Base-by-base conservation (phyloP, 2,797 vertebrate genomes). In the Taeniopygia guttata region DNA sequence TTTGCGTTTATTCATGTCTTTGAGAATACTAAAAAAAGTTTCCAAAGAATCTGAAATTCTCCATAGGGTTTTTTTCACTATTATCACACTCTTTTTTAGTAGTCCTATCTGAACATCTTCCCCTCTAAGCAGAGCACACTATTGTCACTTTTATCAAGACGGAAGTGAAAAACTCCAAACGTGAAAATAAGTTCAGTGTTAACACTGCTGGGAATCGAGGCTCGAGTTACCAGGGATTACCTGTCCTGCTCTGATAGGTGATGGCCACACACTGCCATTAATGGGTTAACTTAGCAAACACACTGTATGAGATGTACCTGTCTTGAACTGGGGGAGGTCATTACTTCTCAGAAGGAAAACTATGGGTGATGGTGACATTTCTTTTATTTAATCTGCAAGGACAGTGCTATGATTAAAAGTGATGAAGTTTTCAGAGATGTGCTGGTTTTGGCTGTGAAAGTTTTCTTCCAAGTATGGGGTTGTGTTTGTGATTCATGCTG, bases 331-430 rank as follows among this genome's bases (percentile, higher is more conserved):
- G 18, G n/a, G 56, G 80, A 69, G 60, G 20, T 75, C 66, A 68
- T 81, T 59, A n/a, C 58, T 85, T 34, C 79, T 68, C 48, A 59
- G 66, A 70, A 52, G 38, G 20, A 43, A 79, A 76, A 51, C 16
- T 54, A 45, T 25, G 70, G 15, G 51, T 15, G 6, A 63, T 49
- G 46, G 23, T 64, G 19, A 81, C 40, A 46, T 84, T 89, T 67
- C 26, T 91, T 95, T 89, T 38, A 77, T 45, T 88, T 67, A 82
- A n/a, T 58, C 78, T 85, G 62, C 14, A n/a, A 85, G 49, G 58
- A 89, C 25, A 80, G 51, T 62, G 89, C 83, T 86, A 62, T 56
- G 93, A 96, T 84, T 69, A 82, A 88, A 94, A 74, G 38, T 42
- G 38, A 82, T 36, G 59, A 89, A 94, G 30, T 77, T 69, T 87